Evolutionary conservation across 2,113 vertebrate species (phyloP).

Genomic region (Ptilonorhynchus violaceus): DNA sequence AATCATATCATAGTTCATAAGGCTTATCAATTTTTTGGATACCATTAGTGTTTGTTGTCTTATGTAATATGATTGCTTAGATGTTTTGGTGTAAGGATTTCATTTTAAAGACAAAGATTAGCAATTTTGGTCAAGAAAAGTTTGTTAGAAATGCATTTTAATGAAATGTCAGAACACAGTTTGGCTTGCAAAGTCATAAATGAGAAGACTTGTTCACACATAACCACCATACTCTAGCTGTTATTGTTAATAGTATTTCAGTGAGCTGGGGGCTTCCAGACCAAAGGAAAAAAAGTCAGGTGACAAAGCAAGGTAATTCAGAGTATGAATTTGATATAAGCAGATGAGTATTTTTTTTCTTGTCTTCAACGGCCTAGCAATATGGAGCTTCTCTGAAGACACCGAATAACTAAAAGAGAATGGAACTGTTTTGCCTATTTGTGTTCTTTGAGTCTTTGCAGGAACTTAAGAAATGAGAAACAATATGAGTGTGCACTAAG

Average conservation of each 20-base stretch:
- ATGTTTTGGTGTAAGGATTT: conserved; percentile 48
- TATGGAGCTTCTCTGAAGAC: background rate
- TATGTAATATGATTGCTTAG: conserved; percentile 34
- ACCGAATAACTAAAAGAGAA: background rate
- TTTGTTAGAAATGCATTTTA: background rate
- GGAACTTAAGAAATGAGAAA: background rate
- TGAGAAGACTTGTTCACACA: background rate
- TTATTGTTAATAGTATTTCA: background rate
- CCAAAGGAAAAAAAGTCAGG: background rate
- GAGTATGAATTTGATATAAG: conserved; percentile 27
- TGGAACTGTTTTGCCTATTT: conserved; percentile 29
- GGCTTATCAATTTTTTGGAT: conserved; percentile 69
- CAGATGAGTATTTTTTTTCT: conserved; percentile 21
- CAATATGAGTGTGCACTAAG: background rate
- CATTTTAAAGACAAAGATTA: conserved; percentile 33
- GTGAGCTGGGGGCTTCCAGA: background rate
- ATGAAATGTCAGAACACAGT: conserved; percentile 8
- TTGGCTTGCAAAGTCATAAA: conserved; percentile 2
- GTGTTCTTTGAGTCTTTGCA: conserved; percentile 1
- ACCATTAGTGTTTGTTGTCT: conserved; percentile 65
- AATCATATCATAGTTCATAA: conserved; percentile 72
- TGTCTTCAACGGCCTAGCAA: conserved; percentile 12
- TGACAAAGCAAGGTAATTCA: background rate
- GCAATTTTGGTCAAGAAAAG: conserved; percentile 5
- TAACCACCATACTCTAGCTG: background rate